Evolutionary conservation across 2,888 invertebrate genomes (phyloP), one percentile per base, ranked within the genome.

Genomic region (Seira ritae): DNA sequence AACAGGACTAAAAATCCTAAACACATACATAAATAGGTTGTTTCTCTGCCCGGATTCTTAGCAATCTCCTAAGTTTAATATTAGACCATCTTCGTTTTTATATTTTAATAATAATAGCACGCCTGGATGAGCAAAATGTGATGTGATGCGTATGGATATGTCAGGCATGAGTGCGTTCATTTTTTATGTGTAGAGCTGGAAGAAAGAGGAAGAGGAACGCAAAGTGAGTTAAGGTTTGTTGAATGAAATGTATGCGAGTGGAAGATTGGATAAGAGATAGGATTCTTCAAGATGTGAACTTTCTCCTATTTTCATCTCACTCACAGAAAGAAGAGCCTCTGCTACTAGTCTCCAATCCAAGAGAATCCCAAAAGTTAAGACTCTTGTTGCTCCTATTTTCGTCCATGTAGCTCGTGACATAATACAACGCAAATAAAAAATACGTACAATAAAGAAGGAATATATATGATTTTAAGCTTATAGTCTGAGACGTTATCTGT

Each of bases 311-410:
- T 20, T 62, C 62, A 62, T 62, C 62, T 62, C 62, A 62, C n/a
- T 62, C 20, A 20, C 17, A 15, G 15, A 23, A 24, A 1, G 46
- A 19, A 60, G 50, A 22, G 22, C 22, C 62, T 19, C 55, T 55
- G 17, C 46, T 72, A 23, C 31, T 72, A 23, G 15, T 23, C 19
- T 42, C 55, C 55, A n/a, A n/a, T 24, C 8, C 15, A 1, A 46
- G 24, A 72, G 55, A 60, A 62, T 62, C 19, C 50, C 19, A 17
- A 31, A 72, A 72, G 62, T 50, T 19, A 24, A 60, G 60, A 62
- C 66, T 74, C 74, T 74, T 74, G 74, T 74, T 74, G 74, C 74
- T 74, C 23, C 74, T 62, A 62, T 62, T 62, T 62, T 62, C 62
- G 17, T 60, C 15, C 72, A 20, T 62, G 62, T 60, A 37, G 15